Evolutionary conservation across 2,797 vertebrate genomes (phyloP), one percentile per base, ranked within the genome.

Genomic region (Chaunax sp.): DNA sequence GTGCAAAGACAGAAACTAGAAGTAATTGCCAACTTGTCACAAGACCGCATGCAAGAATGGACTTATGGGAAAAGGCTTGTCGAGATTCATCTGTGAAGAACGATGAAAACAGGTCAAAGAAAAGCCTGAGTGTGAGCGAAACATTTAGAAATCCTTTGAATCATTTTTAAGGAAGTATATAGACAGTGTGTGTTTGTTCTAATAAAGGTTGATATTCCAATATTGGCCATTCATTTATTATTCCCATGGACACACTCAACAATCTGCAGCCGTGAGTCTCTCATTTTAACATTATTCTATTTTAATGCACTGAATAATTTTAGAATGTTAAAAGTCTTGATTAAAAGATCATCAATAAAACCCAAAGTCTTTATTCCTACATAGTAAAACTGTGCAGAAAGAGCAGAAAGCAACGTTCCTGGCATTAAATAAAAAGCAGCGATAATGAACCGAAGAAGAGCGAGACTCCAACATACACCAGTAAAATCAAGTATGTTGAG

Each of bases 11-110:
- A 55, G 43, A 61, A 70, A 69, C 4, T 30, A 60, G n/a, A 57
- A 45, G 45, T 40, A 55, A 59, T 25, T 69, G 67, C 41, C 22
- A 46, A 55, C 30, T 22, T 72, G 62, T 62, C 71, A 72, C 23
- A 14, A 30, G 25, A 13, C 22, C 23, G 51, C 5, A 37, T 15
- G n/a, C 23, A 28, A 58, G 51, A 26, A 54, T 25, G 41, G n/a
- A 23, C 44, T 55, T 18, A 15, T n/a, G 5, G 57, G 26, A 19
- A 57, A 25, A 37, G 22, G 3, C n/a, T 54, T 9, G 40, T 26
- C 2, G 6, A 26, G 20, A 14, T 35, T 35, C 0, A 6, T 22
- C 22, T 30, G 4, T n/a, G 1, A 11, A 7, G 5, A 22, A 5
- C 6, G 5, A 19, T 10, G 4, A 49, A 53, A 74, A 44, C 7